Evolutionary conservation across 2,797 vertebrate species (phyloP).

Genomic region (Sebastes umbrosus): DNA sequence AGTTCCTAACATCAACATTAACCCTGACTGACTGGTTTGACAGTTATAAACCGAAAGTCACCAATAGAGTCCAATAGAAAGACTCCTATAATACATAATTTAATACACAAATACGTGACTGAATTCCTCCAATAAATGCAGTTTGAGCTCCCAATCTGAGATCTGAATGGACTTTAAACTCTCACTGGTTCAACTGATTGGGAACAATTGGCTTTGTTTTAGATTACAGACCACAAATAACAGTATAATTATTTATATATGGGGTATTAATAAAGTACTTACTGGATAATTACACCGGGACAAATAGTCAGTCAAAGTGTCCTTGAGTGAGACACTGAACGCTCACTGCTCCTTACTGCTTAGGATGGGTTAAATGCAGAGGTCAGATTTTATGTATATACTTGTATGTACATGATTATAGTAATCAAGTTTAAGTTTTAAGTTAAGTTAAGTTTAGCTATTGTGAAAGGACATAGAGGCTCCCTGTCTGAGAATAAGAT

Average conservation of each 20-base stretch:
- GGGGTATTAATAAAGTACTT: neutral
- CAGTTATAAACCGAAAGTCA: neutral
- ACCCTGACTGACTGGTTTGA: slow-evolving; percentile 6
- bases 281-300: too few species aligned
- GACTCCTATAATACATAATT: neutral
- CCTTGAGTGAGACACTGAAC: too few species aligned
- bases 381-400: too few species aligned
- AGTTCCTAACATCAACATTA: slow-evolving; percentile 15
- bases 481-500: slow-evolving; percentile 8
- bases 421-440: too few species aligned
- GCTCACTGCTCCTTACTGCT: too few species aligned
- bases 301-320: too few species aligned
- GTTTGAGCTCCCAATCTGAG: neutral
- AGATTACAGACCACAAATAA: neutral
- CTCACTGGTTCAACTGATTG: neutral
- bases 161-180: neutral
- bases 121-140: neutral
- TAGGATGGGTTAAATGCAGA: too few species aligned
- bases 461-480: neutral
- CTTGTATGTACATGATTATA: too few species aligned
- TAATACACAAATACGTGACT: neutral
- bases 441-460: too few species aligned
- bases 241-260: neutral
- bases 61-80: neutral
- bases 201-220: neutral